Evolutionary conservation across 2,797 vertebrate genomes (phyloP), one percentile per base, ranked within the genome.

Genomic region (Chaunax sp.): DNA sequence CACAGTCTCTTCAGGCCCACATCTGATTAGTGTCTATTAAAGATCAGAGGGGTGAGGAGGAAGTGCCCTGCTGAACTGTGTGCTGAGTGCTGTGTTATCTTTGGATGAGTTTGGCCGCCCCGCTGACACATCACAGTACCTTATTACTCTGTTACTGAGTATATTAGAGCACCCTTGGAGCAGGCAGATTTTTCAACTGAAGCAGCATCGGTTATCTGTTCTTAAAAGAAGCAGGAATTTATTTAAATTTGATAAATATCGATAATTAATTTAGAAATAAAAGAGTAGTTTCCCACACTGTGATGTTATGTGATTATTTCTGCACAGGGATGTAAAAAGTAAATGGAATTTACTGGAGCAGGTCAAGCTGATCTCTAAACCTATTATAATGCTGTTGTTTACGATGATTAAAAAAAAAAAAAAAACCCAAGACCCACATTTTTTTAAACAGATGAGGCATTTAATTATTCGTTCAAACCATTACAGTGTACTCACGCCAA

Each of bases 1-100:
- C 89, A 89, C 85, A 72, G 28, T 86, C 90, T 91, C 89, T 90
- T 84, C 86, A 84, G 88, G 57, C 90, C 90, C 92, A 93, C 93
- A 94, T 92, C 90, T 94, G 94, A 96, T 96, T 92, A 93, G 93
- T 95, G 94, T 94, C 92, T 93, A 93, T 94, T 93, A 95, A 94
- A 94, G 93, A 96, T 95, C 93, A 95, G 89, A 96, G 91, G 88
- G 77, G 83, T 83, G 30, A 65, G 72, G 89, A 93, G 95, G 95
- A 96, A 96, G 95, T 94, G 92, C 89, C 94, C 94, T 85, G 93
- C 94, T 94, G 95, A 89, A 95, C 83, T 81, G 82, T 91, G 93
- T 91, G 94, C 93, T 93, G 88, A 90, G 92, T 87, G 89, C 77
- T 69, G 89, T 96, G 96, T 96, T 97, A 92, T 96, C 94, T 95